Base-by-base conservation (phyloP, 2,888 invertebrate species). In the Apodemia duryi region DNA sequence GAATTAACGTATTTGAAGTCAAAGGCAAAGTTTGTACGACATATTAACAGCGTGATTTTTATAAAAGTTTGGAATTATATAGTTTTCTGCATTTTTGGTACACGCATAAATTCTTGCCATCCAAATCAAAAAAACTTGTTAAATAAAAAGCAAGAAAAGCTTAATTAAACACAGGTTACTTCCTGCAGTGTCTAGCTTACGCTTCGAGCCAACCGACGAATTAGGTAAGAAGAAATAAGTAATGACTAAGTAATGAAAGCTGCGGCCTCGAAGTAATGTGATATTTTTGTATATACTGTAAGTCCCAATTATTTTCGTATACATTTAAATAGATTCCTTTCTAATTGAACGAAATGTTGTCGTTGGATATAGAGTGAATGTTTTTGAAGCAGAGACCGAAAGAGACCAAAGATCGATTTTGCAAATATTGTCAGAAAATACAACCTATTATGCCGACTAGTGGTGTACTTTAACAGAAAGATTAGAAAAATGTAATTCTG, bases 241-340 rank as follows among this genome's bases (percentile, higher is more conserved):
- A 86, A 84, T 85, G 79, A 88, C 83, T 91, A 87, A 90, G 88
- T 83, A 84, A 87, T 87, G 87, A 89, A 91, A 91, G 91, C 91
- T 91, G 91, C 91, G 91, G 91, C 91, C 91, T 91, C 91, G 89
- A 91, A 89, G 88, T 91, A 88, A 88, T 91, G 91, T 91, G 91
- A 91, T 91, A 91, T 91, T 91, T 91, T 91, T 91, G 91, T 91
- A 91, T 89, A 91, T 91, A 90, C 70, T 90, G 89, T 91, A 90
- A 91, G 91, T 89, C 88, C 86, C 84, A 89, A 84, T 91, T 91
- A 91, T 91, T 91, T 91, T 91, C 91, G 83, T 91, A 91, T 82
- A 91, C 88, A 89, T 91, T 91, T 91, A 89, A 90, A 90, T 87
- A 86, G 87, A 84, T 88, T 90, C 81, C 82, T 88, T 90, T 89